Evolutionary conservation across 2,113 vertebrate genomes (phyloP), one percentile per base, ranked within the genome.

Genomic region (Phoxinus phoxinus): DNA sequence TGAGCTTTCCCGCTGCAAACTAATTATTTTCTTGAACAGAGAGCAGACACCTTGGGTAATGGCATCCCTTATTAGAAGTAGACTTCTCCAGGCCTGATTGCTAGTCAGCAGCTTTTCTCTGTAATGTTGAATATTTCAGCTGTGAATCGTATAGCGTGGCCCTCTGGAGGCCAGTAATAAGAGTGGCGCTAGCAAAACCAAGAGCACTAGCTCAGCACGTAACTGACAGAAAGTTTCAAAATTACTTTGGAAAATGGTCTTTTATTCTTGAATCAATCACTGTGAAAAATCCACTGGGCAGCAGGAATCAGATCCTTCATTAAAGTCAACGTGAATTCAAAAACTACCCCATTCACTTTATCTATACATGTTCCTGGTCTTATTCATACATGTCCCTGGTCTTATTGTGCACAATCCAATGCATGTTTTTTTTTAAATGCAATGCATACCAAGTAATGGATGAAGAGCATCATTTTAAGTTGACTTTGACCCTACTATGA

Each of bases 151-250:
- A 72, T 41, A 61, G 23, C 27, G 30, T 46, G 65, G 74, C 63
- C 72, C 84, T 86, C 84, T 53, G 48, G 80, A 83, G 80, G 51
- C 19, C 41, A 25, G 44, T 25, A 85, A 74, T 71, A 83, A 82
- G 48, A 82, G 73, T 63, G 21, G 37, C 1, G 37, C 3, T 53
- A 53, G 71, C 78, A 85, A 85, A 88, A 81, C 75, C 79, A 65
- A 84, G 53, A 51, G 59, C 15, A 27, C 21, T 27, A 25, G 59
- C 84, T 77, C 87, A 85, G 79, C 84, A 85, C 23, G 76, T 79
- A 32, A 46, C 15, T 59, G 30, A 84, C 46, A 46, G 32, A 58
- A 83, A 79, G n/a, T 71, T 46, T 84, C 37, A 30, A 81, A 84
- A 86, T 78, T 41, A 30, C 69, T 82, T 71, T 81, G 75, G 67